Evolutionary conservation across 2,888 invertebrate genomes (phyloP), one percentile per base, ranked within the genome.

Genomic region (Hyles lineata): DNA sequence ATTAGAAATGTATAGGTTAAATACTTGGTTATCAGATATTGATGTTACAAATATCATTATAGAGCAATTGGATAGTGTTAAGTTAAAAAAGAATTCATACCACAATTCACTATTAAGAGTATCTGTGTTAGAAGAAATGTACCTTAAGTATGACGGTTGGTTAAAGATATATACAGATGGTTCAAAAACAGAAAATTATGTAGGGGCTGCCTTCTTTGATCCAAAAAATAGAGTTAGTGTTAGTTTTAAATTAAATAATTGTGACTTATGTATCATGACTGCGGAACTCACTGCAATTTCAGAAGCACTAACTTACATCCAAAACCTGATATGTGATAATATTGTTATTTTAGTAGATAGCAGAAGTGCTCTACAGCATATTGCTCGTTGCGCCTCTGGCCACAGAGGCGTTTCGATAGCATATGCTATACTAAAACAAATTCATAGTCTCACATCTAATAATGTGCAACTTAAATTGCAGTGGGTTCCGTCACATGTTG

Each of bases 401-500:
- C 21, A n/a, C 21, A 60, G 25, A 60, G 15, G 60, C 60, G 23
- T 25, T 25, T 60, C 60, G 25, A 60, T 60, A 60, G 60, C 60
- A 25, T 25, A 60, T 60, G 25, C 23, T 60, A 25, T 60, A 60
- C 15, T 60, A 60, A 60, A 60, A 60, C 60, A 60, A 25, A 25
- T 60, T 17, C 23, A 60, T 25, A 60, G 25, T 25, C 25, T 60
- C 17, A 25, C 15, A 25, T 25, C 60, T 60, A 60, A 60, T 25
- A 60, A 25, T 15, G 15, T 60, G 9, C 60, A 60, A 60, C 25
- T 60, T 29, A 60, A 25, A 23, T 25, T 60, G 60, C 60, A 60
- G 60, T 60, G 60, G 60, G 60, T 60, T 11, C 60, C 60, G 25
- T 60, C 60, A 17, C 60, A 60, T 25, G 25, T 60, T 60, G 60